These are phyloP conservation scores for Anser brachyrhynchus DNA, from an alignment of 2,113 vertebrate species.

Conservation along the genomic window DNA sequence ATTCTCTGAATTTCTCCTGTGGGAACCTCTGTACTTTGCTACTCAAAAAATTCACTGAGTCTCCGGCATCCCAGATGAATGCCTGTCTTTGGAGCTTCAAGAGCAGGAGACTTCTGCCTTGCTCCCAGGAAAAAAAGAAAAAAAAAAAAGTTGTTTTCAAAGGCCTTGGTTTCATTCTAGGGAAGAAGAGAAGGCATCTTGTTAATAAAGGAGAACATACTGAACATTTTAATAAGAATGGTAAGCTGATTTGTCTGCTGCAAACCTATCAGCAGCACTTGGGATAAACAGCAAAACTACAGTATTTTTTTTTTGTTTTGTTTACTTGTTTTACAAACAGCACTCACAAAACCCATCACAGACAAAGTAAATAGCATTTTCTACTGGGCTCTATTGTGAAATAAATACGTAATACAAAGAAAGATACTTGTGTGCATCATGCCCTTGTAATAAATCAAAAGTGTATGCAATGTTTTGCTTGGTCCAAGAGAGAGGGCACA, in stretches of 20 bases:
- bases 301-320: neutral
- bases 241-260: neutral
- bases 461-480: neutral
- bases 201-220: neutral
- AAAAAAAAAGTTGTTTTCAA: neutral
- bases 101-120: neutral
- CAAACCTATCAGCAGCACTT: neutral
- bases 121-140: accelerated
- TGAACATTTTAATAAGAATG: neutral
- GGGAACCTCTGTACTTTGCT: neutral
- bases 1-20: neutral
- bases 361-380: neutral
- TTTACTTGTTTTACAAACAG: neutral
- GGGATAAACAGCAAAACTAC: neutral
- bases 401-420: neutral
- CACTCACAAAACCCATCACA: neutral
- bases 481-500: neutral
- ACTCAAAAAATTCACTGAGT: neutral
- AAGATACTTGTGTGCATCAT: neutral
- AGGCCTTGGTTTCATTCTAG: neutral
- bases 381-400: neutral
- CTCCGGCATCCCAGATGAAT: neutral
- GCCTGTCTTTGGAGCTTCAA: neutral
- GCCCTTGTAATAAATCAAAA: neutral
- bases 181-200: accelerated